Evolutionary conservation across 30 jellyfish, hydroid and myxozoan genomes (phyloP).

Genomic region (Aurelia sp.): DNA sequence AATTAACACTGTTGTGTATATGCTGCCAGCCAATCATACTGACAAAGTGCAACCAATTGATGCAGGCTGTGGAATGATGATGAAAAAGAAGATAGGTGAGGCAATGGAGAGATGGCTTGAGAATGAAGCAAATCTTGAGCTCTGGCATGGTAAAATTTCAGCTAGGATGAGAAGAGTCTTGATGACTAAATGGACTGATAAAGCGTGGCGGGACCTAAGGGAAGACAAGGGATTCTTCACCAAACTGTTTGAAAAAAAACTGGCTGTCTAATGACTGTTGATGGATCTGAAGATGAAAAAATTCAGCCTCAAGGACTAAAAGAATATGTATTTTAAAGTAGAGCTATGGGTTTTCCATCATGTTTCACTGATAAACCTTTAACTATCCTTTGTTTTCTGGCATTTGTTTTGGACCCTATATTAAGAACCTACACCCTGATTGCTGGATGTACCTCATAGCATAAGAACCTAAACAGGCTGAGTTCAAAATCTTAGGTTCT

Average conservation of each 20-base stretch:
- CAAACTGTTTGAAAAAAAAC: slow-evolving; percentile 18
- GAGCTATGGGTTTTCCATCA: too few species aligned
- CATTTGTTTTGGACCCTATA: too few species aligned
- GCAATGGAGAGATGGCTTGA: slow-evolving; percentile 40
- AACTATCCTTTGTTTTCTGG: too few species aligned
- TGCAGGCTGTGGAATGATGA: slow-evolving; percentile 25
- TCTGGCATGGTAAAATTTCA: slow-evolving; percentile 24
- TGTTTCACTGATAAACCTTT: too few species aligned
- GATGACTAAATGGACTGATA: slow-evolving; percentile 28
- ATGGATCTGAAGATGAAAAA: slow-evolving; percentile 18
- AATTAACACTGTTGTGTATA: slow-evolving; percentile 28
- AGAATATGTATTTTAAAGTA: slow-evolving; percentile 1
- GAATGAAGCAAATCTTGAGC: slow-evolving; percentile 18
- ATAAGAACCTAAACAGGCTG: too few species aligned
- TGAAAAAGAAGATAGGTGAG: slow-evolving; percentile 25
- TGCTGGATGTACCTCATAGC: too few species aligned
- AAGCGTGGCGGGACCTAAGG: slow-evolving; percentile 29
- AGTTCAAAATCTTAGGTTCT: too few species aligned
- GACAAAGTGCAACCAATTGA: slow-evolving; percentile 39
- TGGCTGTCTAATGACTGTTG: slow-evolving; percentile 29
- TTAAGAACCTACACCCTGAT: too few species aligned
- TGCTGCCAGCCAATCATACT: slow-evolving; percentile 37
- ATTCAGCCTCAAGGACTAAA: slow-evolving; percentile 17
- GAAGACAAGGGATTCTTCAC: slow-evolving; percentile 16
- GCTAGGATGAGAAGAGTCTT: slow-evolving; percentile 19